Evolutionary conservation across 2,113 vertebrate species (phyloP), one percentile per base, ranked within the genome.

Genomic region (Pimephales promelas): DNA sequence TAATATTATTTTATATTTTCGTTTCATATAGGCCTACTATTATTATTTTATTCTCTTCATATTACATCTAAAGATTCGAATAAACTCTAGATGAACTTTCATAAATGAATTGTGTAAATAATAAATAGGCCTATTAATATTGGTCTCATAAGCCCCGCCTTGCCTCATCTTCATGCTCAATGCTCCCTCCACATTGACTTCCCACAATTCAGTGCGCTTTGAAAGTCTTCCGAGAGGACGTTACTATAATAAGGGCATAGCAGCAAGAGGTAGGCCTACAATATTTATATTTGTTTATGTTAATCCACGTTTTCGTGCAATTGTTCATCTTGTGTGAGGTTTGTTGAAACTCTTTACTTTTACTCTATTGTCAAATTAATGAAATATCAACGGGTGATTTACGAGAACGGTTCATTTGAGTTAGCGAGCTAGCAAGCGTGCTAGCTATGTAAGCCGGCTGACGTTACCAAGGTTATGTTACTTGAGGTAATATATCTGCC

Each of bases 121-220:
- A 64, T 64, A 61, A 28, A 61, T 16, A 47, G 13, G 3, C 45
- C 45, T 47, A 47, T 4, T 26, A 45, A 26, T 26, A 18, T 40
- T n/a, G 18, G 13, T 28, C 5, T 57, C 13, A 0, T 70, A 81
- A 83, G 26, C 10, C 61, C 72, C 76, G 70, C 79, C 82, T 73
- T 9, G 3, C 49, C 26, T n/a, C 18, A 71, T 80, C 18, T 9
- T 13, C 1, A 2, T 31, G 16, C 18, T 10, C 43, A n/a, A n/a
- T n/a, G n/a, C n/a, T n/a, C 24, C 31, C 31, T 40, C 59, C 59
- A 75, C 82, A 26, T 59, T 49, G 6, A 10, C 5, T 61, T 92
- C 94, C 94, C 93, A 91, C 47, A 34, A 86, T 89, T 57, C 93
- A 34, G 2, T 89, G 90, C 91, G 91, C 45, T 57, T 4, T 2